These are phyloP conservation scores for Scylla paramamosain DNA, from an alignment of 1,140 invertebrate genomes.

Conservation along the genomic window DNA sequence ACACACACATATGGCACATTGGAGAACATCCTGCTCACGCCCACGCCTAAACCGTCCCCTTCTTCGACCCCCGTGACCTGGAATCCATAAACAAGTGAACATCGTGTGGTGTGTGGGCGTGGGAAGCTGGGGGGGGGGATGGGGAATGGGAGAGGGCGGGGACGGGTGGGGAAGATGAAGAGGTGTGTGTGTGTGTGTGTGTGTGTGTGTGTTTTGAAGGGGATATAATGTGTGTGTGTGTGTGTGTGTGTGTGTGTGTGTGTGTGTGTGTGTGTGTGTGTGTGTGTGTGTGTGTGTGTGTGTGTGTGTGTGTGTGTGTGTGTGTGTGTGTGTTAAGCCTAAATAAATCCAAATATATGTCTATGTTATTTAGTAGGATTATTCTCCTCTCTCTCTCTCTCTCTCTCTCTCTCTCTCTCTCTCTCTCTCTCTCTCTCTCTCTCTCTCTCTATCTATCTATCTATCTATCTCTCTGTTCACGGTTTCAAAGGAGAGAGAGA, in stretches of 20 bases:
- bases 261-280: neutral
- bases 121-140: too few species aligned
- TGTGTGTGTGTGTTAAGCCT: neutral
- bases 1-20: neutral
- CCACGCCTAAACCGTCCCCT: neutral
- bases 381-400: neutral
- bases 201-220: too few species aligned
- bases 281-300: slow-evolving; percentile 27
- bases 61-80: neutral
- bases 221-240: neutral
- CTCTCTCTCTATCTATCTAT: neutral
- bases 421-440: neutral
- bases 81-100: neutral
- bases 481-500: neutral
- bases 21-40: too few species aligned
- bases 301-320: slow-evolving; percentile 24
- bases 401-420: neutral
- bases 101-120: neutral
- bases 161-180: too few species aligned
- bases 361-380: neutral
- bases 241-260: too few species aligned
- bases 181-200: too few species aligned
- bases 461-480: neutral
- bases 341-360: neutral
- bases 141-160: neutral